phyloP scores from a whole-genome alignment of 2,113 vertebrate genomes.

The Leptodactylus fuscus region DNA sequence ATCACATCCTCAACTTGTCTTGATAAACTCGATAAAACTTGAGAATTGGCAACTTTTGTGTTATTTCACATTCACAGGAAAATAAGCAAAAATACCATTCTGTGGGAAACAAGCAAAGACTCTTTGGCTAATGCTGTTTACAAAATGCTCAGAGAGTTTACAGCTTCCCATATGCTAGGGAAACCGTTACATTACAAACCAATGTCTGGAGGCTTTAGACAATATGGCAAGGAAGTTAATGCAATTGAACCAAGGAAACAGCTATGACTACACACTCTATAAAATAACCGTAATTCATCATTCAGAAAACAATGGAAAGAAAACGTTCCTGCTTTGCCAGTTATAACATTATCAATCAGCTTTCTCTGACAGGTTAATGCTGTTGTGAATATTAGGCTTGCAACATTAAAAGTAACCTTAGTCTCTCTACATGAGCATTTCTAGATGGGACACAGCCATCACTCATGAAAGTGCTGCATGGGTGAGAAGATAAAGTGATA shows the following conservation, averaged over 20 bases:
- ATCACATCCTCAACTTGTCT: neutral
- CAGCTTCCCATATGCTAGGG: conserved; percentile 74
- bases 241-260: conserved; percentile 77
- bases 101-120: conserved; percentile 70
- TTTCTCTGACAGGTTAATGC: conserved; percentile 60
- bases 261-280: conserved; percentile 73
- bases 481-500: conserved; percentile 58
- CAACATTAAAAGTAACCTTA: conserved; percentile 65
- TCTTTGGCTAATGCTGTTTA: conserved; percentile 68
- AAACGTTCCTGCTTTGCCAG: conserved; percentile 61
- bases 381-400: conserved; percentile 64
- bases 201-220: conserved; percentile 72
- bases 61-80: conserved; percentile 8
- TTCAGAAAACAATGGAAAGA: conserved; percentile 72
- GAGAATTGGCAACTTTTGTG: neutral
- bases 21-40: conserved; percentile 42
- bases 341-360: conserved; percentile 59
- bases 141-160: conserved; percentile 68
- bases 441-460: conserved; percentile 60
- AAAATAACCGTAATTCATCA: conserved; percentile 73
- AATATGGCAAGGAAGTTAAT: conserved; percentile 78
- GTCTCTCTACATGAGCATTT: conserved; percentile 57
- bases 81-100: conserved; percentile 34
- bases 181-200: conserved; percentile 76
- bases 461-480: conserved; percentile 56